Evolutionary conservation across 2,888 invertebrate genomes (phyloP), one percentile per base, ranked within the genome.

Genomic region (Gymnocheta viridis): DNA sequence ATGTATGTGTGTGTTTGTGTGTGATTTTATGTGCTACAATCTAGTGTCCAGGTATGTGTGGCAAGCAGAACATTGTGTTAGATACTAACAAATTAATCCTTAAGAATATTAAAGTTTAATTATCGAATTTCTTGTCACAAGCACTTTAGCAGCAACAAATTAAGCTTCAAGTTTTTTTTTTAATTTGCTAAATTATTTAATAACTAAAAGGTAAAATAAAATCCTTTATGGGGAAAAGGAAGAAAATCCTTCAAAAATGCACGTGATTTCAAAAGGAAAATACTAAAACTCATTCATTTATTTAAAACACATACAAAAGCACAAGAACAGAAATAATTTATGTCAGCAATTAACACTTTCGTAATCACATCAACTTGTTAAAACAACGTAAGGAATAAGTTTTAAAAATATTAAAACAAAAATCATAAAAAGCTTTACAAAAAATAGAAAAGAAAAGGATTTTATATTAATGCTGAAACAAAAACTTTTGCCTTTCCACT

Each of bases 281-380:
- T 41, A 24, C 0, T 44, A 35, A 29, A 66, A 38, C n/a, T 54
- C 47, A 35, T 56, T 19, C 7, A 22, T 49, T 44, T 67, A 67
- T 14, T 66, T 24, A 14, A 35, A 58, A 58, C n/a, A 7, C 12
- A 58, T 7, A 3, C 47, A 35, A 17, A 38, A 49, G 17, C 35
- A 24, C 12, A 38, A 32, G 17, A 4, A 27, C 17, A 51, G 27
- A 54, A 73, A 74, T 74, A 79, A 74, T 82, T 78, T 70, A 82
- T 82, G 79, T 56, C 6, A 70, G 79, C 79, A 82, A 82, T 79
- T 82, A 82, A 79, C 79, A 79, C 73, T 82, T 73, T 70, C 41
- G 66, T 64, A 82, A 82, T 77, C 66, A 82, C 80, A 81, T 74
- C 60, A 70, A 78, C 44, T 73, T 78, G 69, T 69, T 66, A 47